phyloP scores from a whole-genome alignment of 2,888 invertebrate genomes.

The Cylloceria caligata region DNA sequence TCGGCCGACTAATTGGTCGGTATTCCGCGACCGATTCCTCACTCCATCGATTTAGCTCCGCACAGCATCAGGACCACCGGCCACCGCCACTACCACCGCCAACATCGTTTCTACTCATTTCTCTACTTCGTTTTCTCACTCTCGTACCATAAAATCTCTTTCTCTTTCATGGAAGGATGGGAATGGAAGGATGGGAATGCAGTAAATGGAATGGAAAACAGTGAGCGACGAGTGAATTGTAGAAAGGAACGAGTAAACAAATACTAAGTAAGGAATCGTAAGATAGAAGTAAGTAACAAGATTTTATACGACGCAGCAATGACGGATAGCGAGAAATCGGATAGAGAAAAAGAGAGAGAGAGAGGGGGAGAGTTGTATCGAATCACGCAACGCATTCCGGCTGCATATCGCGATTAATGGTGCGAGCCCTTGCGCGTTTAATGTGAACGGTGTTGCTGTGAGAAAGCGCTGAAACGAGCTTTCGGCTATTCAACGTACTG shows the following conservation, averaged over 20 bases:
- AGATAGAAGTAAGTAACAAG: no score
- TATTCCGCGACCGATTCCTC: constrained; percentile 79
- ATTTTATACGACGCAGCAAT: no score
- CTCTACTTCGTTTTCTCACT: constrained; percentile 28
- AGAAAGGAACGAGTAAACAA: no score
- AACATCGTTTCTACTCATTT: constrained; percentile 36
- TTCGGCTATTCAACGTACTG: constrained; percentile 24
- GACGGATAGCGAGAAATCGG: no score
- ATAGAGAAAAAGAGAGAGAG: no score
- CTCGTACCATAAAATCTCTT: constrained; percentile 31
- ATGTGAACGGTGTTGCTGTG: constrained; percentile 57
- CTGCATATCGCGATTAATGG: constrained; percentile 78
- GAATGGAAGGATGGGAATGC: no score
- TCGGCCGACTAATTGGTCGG: constrained; percentile 83
- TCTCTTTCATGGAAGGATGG: no score
- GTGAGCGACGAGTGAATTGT: no score
- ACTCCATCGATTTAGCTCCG: constrained; percentile 72
- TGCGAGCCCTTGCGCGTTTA: constrained; percentile 64
- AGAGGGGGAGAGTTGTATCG: constrained; percentile 57
- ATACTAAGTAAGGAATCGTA: no score
- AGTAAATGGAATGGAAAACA: no score
- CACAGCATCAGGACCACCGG: neutral
- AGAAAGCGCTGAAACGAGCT: no score
- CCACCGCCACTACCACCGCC: constrained; percentile 21
- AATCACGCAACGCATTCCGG: constrained; percentile 76